These are phyloP conservation scores for Morinoia aosen DNA, from an alignment of 2,888 invertebrate species.

Conservation along the genomic window DNA sequence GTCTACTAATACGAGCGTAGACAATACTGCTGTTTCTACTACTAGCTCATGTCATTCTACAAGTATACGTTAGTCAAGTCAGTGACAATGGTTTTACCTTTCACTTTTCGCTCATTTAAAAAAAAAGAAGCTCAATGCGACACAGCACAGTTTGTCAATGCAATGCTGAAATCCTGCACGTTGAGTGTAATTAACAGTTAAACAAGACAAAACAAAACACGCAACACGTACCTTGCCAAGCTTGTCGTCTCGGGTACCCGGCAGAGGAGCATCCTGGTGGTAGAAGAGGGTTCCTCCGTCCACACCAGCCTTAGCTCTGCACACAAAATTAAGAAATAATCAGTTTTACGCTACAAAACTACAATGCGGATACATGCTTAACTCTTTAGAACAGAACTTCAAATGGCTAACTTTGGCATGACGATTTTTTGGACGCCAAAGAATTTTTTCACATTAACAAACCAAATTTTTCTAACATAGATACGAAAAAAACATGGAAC, in stretches of 20 bases:
- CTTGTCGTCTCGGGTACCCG: neutral
- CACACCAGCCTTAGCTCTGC: conserved; percentile 38
- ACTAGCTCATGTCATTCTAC: too few species aligned
- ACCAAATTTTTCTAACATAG: neutral
- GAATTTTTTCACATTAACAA: neutral
- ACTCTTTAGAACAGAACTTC: neutral
- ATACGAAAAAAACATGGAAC: neutral
- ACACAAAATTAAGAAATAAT: neutral
- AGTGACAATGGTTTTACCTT: too few species aligned
- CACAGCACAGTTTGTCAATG: neutral
- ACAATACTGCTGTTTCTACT: too few species aligned
- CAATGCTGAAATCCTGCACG: neutral
- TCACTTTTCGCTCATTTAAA: too few species aligned
- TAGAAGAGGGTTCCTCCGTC: neutral
- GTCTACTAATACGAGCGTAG: too few species aligned
- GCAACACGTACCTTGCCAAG: conserved; percentile 6
- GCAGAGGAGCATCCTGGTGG: neutral
- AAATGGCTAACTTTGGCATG: neutral
- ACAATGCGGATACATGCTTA: neutral
- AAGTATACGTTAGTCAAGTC: too few species aligned
- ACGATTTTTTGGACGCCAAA: too few species aligned
- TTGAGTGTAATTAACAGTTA: neutral
- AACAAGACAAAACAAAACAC: neutral
- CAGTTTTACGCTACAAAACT: neutral
- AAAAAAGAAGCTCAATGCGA: too few species aligned